Percentiles rank a stretch among this genome's conserved stretches.
phyloP scores from a whole-genome alignment of 2,888 invertebrate species.

The Apocheima hispidaria region DNA sequence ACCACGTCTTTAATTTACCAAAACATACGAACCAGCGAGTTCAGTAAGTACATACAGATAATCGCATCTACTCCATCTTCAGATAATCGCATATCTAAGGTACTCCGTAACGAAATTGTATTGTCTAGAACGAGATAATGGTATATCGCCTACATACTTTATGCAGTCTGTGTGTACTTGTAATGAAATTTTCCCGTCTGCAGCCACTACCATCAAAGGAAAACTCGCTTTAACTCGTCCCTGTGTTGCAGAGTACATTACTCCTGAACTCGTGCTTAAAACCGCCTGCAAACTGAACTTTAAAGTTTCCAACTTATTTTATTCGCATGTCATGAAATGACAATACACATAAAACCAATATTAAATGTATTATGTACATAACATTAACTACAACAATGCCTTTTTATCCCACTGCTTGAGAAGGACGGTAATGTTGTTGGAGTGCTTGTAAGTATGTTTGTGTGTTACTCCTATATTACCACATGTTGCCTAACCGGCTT shows the following conservation, averaged over 20 bases:
- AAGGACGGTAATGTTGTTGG: no score
- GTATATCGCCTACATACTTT: conserved; percentile 45
- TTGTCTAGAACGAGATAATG: conserved; percentile 43
- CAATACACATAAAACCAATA: no score
- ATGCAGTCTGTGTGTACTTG: conserved; percentile 50
- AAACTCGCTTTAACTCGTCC: conserved; percentile 36
- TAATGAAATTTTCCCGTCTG: conserved; percentile 64
- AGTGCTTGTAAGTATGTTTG: no score
- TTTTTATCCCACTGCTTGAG: no score
- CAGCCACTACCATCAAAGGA: conserved; percentile 44
- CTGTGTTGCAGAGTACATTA: conserved; percentile 22
- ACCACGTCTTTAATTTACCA: neutral
- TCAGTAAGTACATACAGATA: conserved; percentile 19
- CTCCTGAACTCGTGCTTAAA: conserved; percentile 26
- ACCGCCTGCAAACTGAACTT: neutral
- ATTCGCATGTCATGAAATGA: no score
- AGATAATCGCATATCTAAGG: conserved; percentile 26
- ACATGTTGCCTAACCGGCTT: no score
- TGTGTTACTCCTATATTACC: no score
- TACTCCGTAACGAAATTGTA: conserved; percentile 39
- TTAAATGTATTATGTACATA: no score
- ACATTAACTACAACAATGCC: no score
- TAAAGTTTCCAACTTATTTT: no score
- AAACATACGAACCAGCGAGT: conserved; percentile 1
- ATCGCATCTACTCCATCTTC: conserved; percentile 14